Evolutionary conservation across 2,797 vertebrate genomes (phyloP), one percentile per base, ranked within the genome.

Genomic region (Sandelia bainsii): DNA sequence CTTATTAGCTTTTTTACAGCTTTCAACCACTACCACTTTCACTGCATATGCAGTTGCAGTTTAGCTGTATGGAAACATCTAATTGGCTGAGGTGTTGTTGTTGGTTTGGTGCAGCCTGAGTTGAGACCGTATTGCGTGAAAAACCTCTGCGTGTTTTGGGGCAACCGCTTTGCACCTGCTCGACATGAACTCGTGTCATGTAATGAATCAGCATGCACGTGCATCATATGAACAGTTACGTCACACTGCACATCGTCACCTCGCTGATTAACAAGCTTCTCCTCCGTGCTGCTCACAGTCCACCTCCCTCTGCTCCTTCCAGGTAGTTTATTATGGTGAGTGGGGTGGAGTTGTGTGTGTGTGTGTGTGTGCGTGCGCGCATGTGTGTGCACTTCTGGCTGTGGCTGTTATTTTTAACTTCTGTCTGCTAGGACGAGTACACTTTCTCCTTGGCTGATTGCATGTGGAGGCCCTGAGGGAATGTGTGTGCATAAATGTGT

Each of bases 351-450:
- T 19, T 37, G n/a, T 62, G 44, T 64, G 46, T 45, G 29, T 16
- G 22, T 63, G 17, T 69, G 20, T 46, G 5, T 49, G 10, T 79
- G 25, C 44, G 23, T 60, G 29, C 53, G 7, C 60, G 44, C 34
- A 27, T 10, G 4, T 46, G 61, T 50, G 54, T 68, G 39, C 29
- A 25, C 52, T 44, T 69, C 49, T 73, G 60, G 57, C 61, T 72
- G 61, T 37, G 39, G 51, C 6, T 25, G 86, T 79, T 92, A 91
- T 91, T 92, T 93, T 90, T 89, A 91, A 80, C 83, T 70, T 60
- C 37, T 62, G 62, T 82, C 79, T 72, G 56, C 44, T 8, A 72
- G 78, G 75, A 81, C 60, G n/a, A 65, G 54, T 67, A 66, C 74
- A 62, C 81, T 73, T 67, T 74, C 65, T 75, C 69, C 75, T 81